Evolutionary conservation across 2,888 invertebrate species (phyloP).

Genomic region (Drosophila nr. fundita): DNA sequence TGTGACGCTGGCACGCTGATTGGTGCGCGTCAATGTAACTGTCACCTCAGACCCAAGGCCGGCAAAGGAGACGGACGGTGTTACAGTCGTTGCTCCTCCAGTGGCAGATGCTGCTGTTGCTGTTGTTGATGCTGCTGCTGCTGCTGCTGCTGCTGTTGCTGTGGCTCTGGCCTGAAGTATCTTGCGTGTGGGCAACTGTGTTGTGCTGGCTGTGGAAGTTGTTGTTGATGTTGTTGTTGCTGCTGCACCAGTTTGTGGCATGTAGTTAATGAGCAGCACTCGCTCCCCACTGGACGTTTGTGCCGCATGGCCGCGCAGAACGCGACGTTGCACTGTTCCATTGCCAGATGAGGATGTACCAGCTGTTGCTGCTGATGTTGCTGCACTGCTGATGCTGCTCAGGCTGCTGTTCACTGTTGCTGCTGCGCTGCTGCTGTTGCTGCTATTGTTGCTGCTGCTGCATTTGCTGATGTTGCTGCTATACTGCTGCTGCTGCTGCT

Average conservation of each 20-base stretch:
- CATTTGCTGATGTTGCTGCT: conserved; percentile 51
- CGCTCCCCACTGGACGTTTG: conserved; percentile 82
- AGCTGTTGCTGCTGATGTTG: conserved; percentile 57
- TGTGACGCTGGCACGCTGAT: conserved; percentile 69
- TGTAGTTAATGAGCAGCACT: conserved; percentile 81
- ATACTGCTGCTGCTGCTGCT: conserved; percentile 47
- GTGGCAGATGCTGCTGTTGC: conserved; percentile 47
- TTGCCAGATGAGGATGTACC: conserved; percentile 47
- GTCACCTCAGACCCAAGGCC: conserved; percentile 83
- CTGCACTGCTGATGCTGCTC: conserved; percentile 45
- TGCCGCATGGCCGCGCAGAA: conserved; percentile 81
- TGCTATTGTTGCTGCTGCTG: conserved; percentile 49
- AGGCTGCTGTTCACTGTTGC: conserved; percentile 48
- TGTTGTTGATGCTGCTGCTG: conserved; percentile 24
- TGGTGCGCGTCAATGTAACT: conserved; percentile 80
- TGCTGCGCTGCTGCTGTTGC: conserved; percentile 55
- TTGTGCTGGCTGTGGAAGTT: conserved; percentile 53
- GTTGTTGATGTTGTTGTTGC: conserved; percentile 49
- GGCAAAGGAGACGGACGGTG: conserved; percentile 79
- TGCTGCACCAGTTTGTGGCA: conserved; percentile 70
- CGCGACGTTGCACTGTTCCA: conserved; percentile 70
- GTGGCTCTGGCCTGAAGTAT: conserved; percentile 74
- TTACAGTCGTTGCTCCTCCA: conserved; percentile 43
- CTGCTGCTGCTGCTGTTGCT: conserved; percentile 40
- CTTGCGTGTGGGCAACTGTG: conserved; percentile 75